Base-by-base conservation (phyloP, 2,797 vertebrate species). In the Leptoclinus maculatus region DNA sequence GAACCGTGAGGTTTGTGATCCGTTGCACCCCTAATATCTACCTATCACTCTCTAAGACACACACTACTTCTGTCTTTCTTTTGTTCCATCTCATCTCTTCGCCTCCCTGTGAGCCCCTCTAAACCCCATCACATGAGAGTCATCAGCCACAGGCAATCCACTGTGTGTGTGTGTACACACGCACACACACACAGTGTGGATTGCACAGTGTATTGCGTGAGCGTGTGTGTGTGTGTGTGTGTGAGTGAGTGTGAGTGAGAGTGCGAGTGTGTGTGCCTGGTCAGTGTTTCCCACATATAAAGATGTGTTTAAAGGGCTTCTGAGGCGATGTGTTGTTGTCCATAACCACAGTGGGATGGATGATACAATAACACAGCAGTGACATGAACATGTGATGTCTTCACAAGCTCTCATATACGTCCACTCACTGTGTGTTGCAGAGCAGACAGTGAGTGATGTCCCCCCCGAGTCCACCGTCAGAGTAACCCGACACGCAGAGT, bases 401-500 rank as follows among this genome's bases (percentile, higher is more conserved):
- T 63, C n/a, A 57, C 23, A 59, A n/a, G 64, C 34, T 73, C 49
- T 49, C 34, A 68, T 27, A 2, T 23, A 66, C 0, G 13, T 43
- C 16, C 13, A 21, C 39, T n/a, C 16, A 21, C 39, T 76, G 41
- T 65, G 56, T 67, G 60, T 60, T 13, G 45, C 17, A 5, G 34
- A 34, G 56, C 76, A 80, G 60, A 38, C 57, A 41, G 64, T 80
- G 74, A 83, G 67, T 74, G 65, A 87, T 62, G 39, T 14, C 39
- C 53, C 84, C 34, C 77, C 6, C 38, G 76, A 83, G 79, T 59
- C 23, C 82, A 27, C 66, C 70, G 72, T 39, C 76, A 72, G 71
- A 74, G 91, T 84, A 93, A 93, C 84, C 66, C 5, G 74, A 92
- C 83, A 87, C 80, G 21, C 71, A 88, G 76, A 88, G 86, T 91